Conservation (phyloP, 2,888 invertebrate species). For the Clepsis dumicolana region DNA sequence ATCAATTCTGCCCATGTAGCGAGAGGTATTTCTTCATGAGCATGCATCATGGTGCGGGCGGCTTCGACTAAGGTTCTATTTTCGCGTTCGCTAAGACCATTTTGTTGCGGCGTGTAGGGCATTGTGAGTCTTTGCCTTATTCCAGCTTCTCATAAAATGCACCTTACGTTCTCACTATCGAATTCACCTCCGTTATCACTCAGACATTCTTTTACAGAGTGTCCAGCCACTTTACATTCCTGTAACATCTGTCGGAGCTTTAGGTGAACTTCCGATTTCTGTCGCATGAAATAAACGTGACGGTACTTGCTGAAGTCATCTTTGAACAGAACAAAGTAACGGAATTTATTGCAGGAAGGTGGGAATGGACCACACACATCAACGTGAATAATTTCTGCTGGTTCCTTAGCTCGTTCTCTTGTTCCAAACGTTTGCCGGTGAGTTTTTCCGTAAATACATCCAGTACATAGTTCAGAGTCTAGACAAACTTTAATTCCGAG, state of each 20-base stretch:
- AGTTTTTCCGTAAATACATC: slow-evolving; percentile 43
- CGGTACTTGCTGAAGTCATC: slow-evolving; percentile 17
- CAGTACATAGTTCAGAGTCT: slow-evolving; percentile 37
- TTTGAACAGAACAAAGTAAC: slow-evolving; percentile 17
- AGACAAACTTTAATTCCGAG: slow-evolving; percentile 21
- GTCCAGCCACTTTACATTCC: not conserved
- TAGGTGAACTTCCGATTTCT: slow-evolving; percentile 18
- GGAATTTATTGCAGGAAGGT: not conserved
- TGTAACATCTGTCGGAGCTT: not conserved
- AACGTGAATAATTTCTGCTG: slow-evolving; percentile 36
- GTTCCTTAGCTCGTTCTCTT: slow-evolving; percentile 31
- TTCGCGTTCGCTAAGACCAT: slow-evolving; percentile 1
- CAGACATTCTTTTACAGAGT: not conserved
- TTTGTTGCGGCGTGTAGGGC: slow-evolving; percentile 19
- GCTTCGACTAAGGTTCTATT: slow-evolving; percentile 21
- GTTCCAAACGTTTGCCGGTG: slow-evolving; percentile 38
- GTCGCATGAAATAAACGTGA: not conserved
- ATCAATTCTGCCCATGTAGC: slow-evolving; percentile 5
- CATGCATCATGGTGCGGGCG: slow-evolving; percentile 14
- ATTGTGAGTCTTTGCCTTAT: slow-evolving; percentile 11
- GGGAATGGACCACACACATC: slow-evolving; percentile 44
- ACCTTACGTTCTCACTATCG: slow-evolving; percentile 5
- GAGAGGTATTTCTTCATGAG: slow-evolving; percentile 19
- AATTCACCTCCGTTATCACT: no score
- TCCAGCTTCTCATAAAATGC: slow-evolving; percentile 1